phyloP scores from a whole-genome alignment of 2,888 invertebrate species.

The Cryptocephalus moraei region DNA sequence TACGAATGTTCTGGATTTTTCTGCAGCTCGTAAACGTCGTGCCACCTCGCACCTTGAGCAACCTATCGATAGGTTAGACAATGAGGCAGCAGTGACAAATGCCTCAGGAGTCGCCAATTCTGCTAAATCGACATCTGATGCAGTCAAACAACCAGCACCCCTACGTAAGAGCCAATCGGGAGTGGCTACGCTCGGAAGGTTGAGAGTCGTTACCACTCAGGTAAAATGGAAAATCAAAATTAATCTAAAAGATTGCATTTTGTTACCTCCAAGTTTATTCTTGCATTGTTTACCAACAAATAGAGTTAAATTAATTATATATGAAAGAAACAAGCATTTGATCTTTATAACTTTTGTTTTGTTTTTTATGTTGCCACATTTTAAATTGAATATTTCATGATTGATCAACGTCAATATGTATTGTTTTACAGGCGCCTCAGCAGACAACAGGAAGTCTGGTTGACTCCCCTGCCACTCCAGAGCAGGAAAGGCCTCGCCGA shows the following conservation, averaged over 20 bases:
- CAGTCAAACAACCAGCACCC: conserved; percentile 32
- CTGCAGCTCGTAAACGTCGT: conserved; percentile 31
- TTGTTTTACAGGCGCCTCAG: neutral
- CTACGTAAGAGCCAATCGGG: conserved; percentile 40
- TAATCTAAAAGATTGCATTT: too few species aligned
- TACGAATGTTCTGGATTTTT: neutral
- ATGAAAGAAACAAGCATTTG: too few species aligned
- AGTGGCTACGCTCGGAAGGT: conserved; percentile 61
- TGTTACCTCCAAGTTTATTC: too few species aligned
- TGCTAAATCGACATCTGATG: conserved; percentile 41
- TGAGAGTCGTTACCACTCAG: conserved; percentile 54
- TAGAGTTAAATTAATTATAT: too few species aligned
- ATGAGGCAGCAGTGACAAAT: conserved; percentile 37
- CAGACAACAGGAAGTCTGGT: conserved; percentile 18
- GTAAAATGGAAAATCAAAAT: too few species aligned
- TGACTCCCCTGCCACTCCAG: conserved; percentile 28
- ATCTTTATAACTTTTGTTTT: too few species aligned
- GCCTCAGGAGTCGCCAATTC: conserved; percentile 43
- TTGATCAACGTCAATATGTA: conserved; percentile 18
- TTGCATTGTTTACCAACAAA: too few species aligned
- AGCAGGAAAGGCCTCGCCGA: conserved; percentile 38
- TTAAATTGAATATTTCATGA: too few species aligned
- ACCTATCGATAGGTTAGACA: conserved; percentile 44
- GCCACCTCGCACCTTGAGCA: conserved; percentile 36
- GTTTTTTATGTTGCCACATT: neutral